A percentile compares a stretch with the other conserved stretches of the same genome.
Conservation (phyloP, 2,888 invertebrate genomes). For the Sepiola atlantica region DNA sequence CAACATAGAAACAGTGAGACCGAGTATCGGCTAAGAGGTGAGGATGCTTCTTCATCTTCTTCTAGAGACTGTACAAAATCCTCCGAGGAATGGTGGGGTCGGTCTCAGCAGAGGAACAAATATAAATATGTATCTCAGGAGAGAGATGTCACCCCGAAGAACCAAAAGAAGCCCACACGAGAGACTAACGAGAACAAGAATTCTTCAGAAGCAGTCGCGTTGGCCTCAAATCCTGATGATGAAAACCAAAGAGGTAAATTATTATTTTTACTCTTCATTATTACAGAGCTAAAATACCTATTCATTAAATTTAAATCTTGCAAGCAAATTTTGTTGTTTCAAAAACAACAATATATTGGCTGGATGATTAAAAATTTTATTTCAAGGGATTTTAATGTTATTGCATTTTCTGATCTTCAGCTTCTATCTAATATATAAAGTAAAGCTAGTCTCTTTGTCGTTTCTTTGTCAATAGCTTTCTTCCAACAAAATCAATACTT, state of each 20-base stretch:
- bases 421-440: no score
- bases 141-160: not conserved
- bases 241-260: conserved; percentile 39
- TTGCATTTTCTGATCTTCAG: no score
- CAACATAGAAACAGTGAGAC: not conserved
- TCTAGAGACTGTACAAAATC: not conserved
- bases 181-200: not conserved
- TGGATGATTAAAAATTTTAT: no score
- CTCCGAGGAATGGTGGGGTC: not conserved
- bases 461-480: no score
- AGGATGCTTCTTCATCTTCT: not conserved
- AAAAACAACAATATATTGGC: no score
- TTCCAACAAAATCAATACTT: no score
- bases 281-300: not conserved
- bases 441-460: no score
- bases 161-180: not conserved
- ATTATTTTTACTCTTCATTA: not conserved
- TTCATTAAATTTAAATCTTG: no score
- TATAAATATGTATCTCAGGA: not conserved
- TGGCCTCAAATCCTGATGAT: conserved; percentile 36
- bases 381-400: no score
- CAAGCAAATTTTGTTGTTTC: no score
- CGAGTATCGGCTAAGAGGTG: not conserved
- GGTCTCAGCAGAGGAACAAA: conserved; percentile 8
- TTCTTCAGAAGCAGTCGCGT: not conserved